Evolutionary conservation across 2,797 vertebrate species (phyloP), one percentile per base, ranked within the genome.

Genomic region (Poliocrania exsul): DNA sequence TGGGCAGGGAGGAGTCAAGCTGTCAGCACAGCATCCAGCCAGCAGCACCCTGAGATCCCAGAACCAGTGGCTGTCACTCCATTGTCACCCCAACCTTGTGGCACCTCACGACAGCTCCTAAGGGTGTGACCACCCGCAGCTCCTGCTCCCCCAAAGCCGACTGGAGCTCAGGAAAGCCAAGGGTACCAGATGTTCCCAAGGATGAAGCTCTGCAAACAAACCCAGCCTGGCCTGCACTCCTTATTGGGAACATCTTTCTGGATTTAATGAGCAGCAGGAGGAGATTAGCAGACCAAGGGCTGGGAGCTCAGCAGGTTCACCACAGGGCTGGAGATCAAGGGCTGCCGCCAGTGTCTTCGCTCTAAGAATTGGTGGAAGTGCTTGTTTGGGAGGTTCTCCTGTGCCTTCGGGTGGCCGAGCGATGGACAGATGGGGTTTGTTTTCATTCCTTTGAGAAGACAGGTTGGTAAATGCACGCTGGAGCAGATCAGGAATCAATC

Each of bases 361-460:
- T 54, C 38, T 26, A 84, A 86, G 87, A 72, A 50, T 10, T 72
- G 78, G 89, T 79, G 95, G 91, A 89, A 92, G 56, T 69, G 42
- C 19, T 91, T 56, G 16, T 90, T 64, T 86, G 81, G 79, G 82
- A 87, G 54, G 40, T 33, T 57, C 85, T 92, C 24, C 65, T 21
- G n/a, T 8, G 23, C 57, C 38, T 83, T 71, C 0, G 5, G 44
- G 72, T 53, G 79, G 72, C n/a, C 69, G 7, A 64, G 61, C 0
- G 3, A 38, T 21, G 79, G 42, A 31, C 24, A 64, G 61, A 46
- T 9, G 5, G 53, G 37, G 25, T 14, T 90, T 65, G 28, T 77
- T 64, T 91, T 47, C 37, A 56, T 13, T 31, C 42, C 80, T 37
- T 57, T 70, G 49, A 6, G 2, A 67, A 50, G 26, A 25, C 54